Conservation (phyloP, 1,140 invertebrate genomes). For the Drosophila ogumai region DNA sequence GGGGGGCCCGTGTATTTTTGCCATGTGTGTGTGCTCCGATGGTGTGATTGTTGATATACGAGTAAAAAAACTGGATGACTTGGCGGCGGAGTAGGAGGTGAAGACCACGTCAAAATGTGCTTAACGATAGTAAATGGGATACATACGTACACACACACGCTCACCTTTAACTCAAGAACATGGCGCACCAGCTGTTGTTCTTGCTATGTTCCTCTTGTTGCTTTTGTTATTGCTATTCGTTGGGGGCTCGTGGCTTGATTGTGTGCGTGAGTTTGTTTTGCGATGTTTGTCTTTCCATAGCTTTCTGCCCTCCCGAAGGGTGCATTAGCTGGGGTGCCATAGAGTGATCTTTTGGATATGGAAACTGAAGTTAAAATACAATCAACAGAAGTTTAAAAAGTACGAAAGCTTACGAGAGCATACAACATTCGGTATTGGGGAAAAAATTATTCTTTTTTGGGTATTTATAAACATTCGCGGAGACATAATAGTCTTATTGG, state of each 20-base stretch:
- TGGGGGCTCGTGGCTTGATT: conserved; percentile 34
- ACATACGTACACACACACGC: neutral
- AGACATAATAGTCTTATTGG: conserved; percentile 2
- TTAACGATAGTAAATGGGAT: conserved; percentile 28
- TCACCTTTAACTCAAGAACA: conserved; percentile 19
- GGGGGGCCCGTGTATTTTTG: conserved; percentile 23
- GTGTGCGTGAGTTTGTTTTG: conserved; percentile 28
- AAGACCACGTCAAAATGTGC: conserved; percentile 33
- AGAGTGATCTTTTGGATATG: neutral
- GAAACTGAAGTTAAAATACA: too few relatives aligned
- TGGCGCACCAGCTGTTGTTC: conserved; percentile 35
- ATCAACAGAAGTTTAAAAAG: too few relatives aligned
- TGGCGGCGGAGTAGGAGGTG: neutral
- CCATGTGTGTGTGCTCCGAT: conserved; percentile 22
- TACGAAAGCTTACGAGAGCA: too few relatives aligned
- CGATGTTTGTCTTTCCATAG: conserved; percentile 24
- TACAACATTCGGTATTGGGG: too few relatives aligned
- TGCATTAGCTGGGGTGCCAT: neutral
- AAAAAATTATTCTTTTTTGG: neutral
- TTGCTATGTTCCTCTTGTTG: conserved; percentile 19
- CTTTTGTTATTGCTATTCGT: conserved; percentile 20
- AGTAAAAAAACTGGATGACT: conserved; percentile 35
- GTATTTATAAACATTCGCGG: conserved; percentile 28
- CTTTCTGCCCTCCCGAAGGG: neutral
- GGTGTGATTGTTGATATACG: conserved; percentile 81